Evolutionary conservation across 2,113 vertebrate species (phyloP).

Genomic region (Malurus melanocephalus): DNA sequence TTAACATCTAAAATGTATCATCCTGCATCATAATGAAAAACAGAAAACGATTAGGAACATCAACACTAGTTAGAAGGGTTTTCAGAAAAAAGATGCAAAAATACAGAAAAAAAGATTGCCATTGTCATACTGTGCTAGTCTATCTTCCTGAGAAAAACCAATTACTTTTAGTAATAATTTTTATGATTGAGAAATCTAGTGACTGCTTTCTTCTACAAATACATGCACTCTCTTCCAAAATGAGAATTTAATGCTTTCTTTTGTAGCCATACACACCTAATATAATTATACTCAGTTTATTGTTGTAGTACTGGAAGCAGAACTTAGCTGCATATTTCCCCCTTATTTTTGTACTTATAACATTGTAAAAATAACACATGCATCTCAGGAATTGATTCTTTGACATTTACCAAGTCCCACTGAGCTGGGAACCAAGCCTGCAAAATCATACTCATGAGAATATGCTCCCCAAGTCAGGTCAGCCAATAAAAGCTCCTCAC

Average conservation of each 20-base stretch:
- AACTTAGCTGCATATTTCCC: not conserved
- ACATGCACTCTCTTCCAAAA: not conserved
- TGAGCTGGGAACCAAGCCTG: constrained; percentile 3
- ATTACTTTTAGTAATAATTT: not conserved
- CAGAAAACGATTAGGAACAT: not conserved
- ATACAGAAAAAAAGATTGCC: not conserved
- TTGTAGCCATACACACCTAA: not conserved
- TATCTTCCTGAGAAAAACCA: not conserved
- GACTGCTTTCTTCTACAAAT: not conserved
- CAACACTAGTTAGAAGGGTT: not conserved
- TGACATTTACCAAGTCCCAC: constrained; percentile 13
- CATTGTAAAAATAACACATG: not conserved
- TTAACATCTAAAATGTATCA: not conserved
- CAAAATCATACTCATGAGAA: constrained; percentile 1
- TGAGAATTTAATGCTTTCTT: not conserved
- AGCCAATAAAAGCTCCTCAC: constrained; percentile 1
- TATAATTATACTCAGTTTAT: not conserved
- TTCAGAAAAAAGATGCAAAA: not conserved
- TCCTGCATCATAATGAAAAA: not conserved
- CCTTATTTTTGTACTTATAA: not conserved
- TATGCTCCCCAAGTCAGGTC: not conserved
- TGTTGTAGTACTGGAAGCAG: not conserved
- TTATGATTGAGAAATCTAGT: not conserved
- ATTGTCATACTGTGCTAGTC: not conserved
- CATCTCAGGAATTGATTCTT: not conserved